Conservation (phyloP, 2,797 vertebrate species). For the Melanotaenia nigrans region DNA sequence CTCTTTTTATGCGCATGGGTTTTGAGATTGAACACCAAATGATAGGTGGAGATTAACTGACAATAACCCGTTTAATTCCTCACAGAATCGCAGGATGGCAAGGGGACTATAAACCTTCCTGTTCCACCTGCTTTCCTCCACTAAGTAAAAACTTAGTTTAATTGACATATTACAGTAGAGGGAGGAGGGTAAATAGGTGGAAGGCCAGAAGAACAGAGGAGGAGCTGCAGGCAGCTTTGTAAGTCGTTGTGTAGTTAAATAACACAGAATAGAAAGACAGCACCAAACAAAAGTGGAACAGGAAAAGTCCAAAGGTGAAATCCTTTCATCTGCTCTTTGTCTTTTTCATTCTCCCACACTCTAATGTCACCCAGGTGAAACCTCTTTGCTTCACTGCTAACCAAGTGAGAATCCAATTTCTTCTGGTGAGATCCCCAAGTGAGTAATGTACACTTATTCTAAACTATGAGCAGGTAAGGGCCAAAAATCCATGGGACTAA, state of each 20-base stretch:
- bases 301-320: constrained; percentile 74
- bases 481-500: constrained; percentile 30
- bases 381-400: constrained; percentile 38
- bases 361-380: constrained; percentile 52
- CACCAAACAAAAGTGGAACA: constrained; percentile 70
- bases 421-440: constrained; percentile 45
- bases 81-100: constrained; percentile 43
- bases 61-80: constrained; percentile 73
- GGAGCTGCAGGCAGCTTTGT: constrained; percentile 69
- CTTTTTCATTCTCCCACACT: constrained; percentile 21
- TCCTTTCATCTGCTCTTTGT: constrained; percentile 54
- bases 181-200: constrained; percentile 23
- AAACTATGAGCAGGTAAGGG: constrained; percentile 33
- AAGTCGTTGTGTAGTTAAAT: constrained; percentile 77
- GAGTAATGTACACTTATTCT: constrained; percentile 63
- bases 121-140: constrained; percentile 64
- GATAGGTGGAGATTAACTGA: constrained; percentile 20
- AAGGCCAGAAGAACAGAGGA: constrained; percentile 21
- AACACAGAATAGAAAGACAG: constrained; percentile 71
- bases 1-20: not conserved
- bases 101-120: constrained; percentile 53
- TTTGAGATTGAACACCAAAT: not conserved
- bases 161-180: constrained; percentile 63
- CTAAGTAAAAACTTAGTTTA: constrained; percentile 63
- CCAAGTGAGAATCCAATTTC: constrained; percentile 52